These are phyloP conservation scores for Azorinus chamasolen DNA, from an alignment of 2,888 invertebrate species.

Conservation along the genomic window DNA sequence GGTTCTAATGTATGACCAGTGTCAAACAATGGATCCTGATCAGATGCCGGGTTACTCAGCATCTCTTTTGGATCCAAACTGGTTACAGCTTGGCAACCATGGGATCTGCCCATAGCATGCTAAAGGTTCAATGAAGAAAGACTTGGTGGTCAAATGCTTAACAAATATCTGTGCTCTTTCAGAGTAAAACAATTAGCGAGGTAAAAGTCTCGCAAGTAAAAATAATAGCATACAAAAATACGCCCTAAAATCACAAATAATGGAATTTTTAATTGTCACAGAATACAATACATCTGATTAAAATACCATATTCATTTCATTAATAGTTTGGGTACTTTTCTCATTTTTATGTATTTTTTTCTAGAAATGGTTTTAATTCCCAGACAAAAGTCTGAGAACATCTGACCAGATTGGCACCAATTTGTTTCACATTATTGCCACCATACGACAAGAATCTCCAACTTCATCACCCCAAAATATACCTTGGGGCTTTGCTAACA, in stretches of 20 bases:
- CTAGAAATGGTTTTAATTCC: constrained; percentile 8
- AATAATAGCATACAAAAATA: constrained; percentile 31
- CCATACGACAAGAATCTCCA: neutral
- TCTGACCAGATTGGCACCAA: constrained; percentile 33
- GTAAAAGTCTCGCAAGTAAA: constrained; percentile 19
- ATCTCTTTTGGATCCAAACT: too few species aligned
- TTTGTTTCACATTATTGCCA: constrained; percentile 44
- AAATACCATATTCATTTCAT: neutral
- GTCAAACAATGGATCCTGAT: too few species aligned
- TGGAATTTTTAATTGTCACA: neutral
- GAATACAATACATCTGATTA: constrained; percentile 8
- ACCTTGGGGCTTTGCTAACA: too few species aligned
- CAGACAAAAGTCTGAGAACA: constrained; percentile 8
- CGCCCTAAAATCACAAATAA: too few species aligned
- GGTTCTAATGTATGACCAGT: too few species aligned
- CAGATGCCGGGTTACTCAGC: too few species aligned
- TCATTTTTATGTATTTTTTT: too few species aligned
- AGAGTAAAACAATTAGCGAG: constrained; percentile 29
- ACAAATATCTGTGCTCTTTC: constrained; percentile 72
- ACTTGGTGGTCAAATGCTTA: constrained; percentile 73
- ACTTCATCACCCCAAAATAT: too few species aligned
- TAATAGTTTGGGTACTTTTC: too few species aligned
- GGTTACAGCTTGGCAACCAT: too few species aligned
- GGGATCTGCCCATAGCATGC: too few species aligned
- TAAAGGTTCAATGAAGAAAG: constrained; percentile 74